phyloP scores from a whole-genome alignment of 1,140 invertebrate genomes.

The Drosophila serrata region DNA sequence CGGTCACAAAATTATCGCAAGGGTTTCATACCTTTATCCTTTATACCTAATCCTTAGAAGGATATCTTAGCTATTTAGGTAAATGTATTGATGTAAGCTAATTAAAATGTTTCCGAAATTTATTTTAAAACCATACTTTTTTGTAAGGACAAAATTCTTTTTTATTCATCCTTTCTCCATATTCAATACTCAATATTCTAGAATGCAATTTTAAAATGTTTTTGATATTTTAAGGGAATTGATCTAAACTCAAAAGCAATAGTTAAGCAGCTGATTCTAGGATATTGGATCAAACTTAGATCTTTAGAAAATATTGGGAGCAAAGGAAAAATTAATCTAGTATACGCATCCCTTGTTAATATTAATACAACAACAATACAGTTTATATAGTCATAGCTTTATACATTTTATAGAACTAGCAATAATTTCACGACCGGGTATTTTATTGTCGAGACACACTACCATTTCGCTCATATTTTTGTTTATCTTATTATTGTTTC shows the following conservation, averaged over 20 bases:
- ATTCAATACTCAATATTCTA: too few species aligned
- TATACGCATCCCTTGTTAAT: too few species aligned
- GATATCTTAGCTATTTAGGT: too few species aligned
- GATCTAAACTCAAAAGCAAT: too few species aligned
- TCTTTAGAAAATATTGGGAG: not conserved
- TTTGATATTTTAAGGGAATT: not conserved
- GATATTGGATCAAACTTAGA: not conserved
- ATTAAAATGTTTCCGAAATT: too few species aligned
- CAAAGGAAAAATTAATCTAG: not conserved
- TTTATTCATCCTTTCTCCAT: not conserved
- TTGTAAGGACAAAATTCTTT: not conserved
- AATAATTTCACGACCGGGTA: not conserved
- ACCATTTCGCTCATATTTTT: constrained; percentile 5
- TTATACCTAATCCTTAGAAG: not conserved
- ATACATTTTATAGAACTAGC: not conserved
- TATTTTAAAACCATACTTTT: not conserved
- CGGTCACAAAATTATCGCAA: constrained; percentile 37
- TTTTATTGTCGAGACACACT: constrained; percentile 4
- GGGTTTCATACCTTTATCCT: not conserved
- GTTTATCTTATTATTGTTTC: constrained; percentile 61
- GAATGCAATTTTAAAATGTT: not conserved
- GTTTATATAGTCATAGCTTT: not conserved
- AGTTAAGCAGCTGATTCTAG: too few species aligned
- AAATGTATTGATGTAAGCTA: too few species aligned
- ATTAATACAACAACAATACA: not conserved